Percentiles rank a stretch among this genome's conserved stretches.
Conservation (phyloP, 2,888 invertebrate species). For the Mesoligia furuncula region DNA sequence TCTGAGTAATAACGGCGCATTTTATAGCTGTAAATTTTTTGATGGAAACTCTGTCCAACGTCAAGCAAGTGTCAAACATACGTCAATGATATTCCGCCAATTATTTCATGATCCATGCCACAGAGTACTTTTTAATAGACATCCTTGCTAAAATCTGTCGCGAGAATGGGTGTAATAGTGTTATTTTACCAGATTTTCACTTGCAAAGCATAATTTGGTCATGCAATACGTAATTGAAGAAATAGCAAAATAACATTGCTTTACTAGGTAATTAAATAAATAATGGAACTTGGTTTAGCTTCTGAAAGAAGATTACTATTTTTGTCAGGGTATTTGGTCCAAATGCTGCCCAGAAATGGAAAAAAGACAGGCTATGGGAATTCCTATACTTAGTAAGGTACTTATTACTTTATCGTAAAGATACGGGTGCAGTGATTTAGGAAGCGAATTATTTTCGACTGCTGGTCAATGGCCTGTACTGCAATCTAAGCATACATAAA, state of each 20-base stretch:
- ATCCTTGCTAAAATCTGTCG: neutral
- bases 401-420: neutral
- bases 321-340: neutral
- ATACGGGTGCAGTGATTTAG: too few species aligned
- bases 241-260: neutral
- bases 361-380: neutral
- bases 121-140: too few species aligned
- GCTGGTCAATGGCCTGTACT: too few species aligned
- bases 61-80: neutral
- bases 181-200: neutral
- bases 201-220: neutral
- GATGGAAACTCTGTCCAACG: neutral
- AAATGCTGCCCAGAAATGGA: slow-evolving; percentile 1
- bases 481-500: too few species aligned
- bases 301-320: neutral
- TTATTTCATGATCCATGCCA: neutral
- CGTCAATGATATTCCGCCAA: neutral
- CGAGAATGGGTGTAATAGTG: neutral
- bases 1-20: neutral
- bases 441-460: neutral
- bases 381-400: neutral
- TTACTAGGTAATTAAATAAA: neutral
- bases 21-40: neutral
- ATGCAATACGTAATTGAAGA: neutral
- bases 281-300: neutral